Evolutionary conservation across 2,888 invertebrate species (phyloP), one percentile per base, ranked within the genome.

Genomic region (Ormyrus nitidulus): DNA sequence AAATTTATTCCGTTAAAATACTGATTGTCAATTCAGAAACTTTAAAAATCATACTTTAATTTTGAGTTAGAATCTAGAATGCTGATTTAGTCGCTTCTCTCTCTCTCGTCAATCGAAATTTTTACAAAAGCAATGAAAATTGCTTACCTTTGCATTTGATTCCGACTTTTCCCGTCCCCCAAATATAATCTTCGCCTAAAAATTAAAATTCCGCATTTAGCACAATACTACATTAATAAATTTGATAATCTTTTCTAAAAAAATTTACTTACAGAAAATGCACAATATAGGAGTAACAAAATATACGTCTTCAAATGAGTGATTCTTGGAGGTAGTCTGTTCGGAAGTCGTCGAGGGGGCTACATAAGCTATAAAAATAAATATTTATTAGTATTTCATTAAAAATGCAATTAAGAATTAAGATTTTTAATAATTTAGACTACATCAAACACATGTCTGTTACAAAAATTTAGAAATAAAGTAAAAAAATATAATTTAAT

Each of bases 131-230:
- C 3, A 34, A 19, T 19, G 19, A 19, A 19, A 19, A 34, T 34
- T 34, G 34, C 34, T 91, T 91, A 94, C 94, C 93, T 92, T 92
- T 92, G 88, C 94, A 94, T 89, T 92, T 92, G 81, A 92, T 91
- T 72, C 93, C 93, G 81, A 93, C 91, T 87, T 91, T 91, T 77
- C 93, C 93, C 79, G 91, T 91, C 70, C 93, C 93, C 93, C 93
- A 94, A 84, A 94, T 93, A 86, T 93, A 94, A 89, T 94, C 94
- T 88, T 92, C 91, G 90, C 94, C 94, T 93, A 85, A 89, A 89
- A 77, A 84, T 83, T 64, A 84, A 77, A 83, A 54, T 44, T 54
- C 49, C 46, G 19, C 51, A n/a, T 59, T 77, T 54, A 74, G 49
- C 78, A 65, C 34, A 44, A 10, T 49, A 9, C 4, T 10, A 10